Base-by-base conservation (phyloP, 2,888 invertebrate genomes). In the Andrena flavipes region DNA sequence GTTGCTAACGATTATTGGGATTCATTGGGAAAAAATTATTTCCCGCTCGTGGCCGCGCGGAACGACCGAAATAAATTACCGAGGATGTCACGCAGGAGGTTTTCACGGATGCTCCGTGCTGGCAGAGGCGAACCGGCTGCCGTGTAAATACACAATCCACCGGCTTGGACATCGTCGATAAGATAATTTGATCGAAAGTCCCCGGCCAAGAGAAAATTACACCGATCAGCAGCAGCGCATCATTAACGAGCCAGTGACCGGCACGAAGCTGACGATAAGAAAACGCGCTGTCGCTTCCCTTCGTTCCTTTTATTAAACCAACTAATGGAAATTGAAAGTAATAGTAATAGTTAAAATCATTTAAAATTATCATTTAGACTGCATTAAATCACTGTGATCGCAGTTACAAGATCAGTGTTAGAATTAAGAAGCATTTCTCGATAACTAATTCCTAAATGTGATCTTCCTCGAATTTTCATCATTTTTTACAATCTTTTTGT, bases 161-260 rank as follows among this genome's bases (percentile, higher is more conserved):
- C 64, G 42, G 2, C 59, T 49, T 69, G 69, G 54, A 67, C 70
- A 79, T 33, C 48, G 74, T 79, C 75, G 80, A 82, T 82, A 80
- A 80, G 80, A 80, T 82, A 82, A 82, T 82, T 82, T 63, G 82
- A 80, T 82, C 80, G 75, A 82, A 80, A 76, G 75, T 67, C 74
- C 64, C 65, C 56, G 60, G 33, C 48, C 20, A 62, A 42, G 78
- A 69, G 80, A 81, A 81, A 81, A 81, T 78, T 78, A 65, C 51
- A 69, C 79, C 63, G 69, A 80, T 82, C 73, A 65, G 16, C 64
- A 35, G 8, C 63, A 59, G 23, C 56, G 54, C 30, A 49, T 59
- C 65, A 60, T 81, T 79, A 79, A 62, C 74, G 42, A 64, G 23
- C 51, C 56, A 54, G n/a, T 48, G 67, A 23, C 64, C 69, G 72